Evolutionary conservation across 2,888 invertebrate genomes (phyloP), one percentile per base, ranked within the genome.

Genomic region (Cerastoderma edule): DNA sequence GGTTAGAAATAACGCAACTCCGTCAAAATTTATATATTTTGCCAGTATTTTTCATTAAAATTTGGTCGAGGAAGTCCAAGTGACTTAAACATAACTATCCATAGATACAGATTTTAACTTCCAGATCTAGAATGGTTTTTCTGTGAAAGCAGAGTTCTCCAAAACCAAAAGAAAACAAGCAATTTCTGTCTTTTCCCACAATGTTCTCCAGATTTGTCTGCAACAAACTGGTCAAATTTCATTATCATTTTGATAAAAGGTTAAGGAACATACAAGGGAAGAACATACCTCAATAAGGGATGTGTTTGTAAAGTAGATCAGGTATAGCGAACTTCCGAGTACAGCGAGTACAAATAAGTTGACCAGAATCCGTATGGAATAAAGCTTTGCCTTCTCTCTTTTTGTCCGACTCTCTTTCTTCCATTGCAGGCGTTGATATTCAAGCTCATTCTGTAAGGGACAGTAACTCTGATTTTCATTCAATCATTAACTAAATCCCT

Each of bases 281-380:
- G 24, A 13, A 78, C 83, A 72, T 75, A 91, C 91, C 72, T 83
- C 67, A n/a, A 87, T 33, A 32, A 88, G 80, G 24, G 27, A 27
- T 75, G 71, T 16, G 57, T 85, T 94, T 46, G 93, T 87, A 64
- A 72, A 87, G 85, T 86, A 92, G 67, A 93, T 92, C 66, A 91
- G 87, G 74, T 83, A 88, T 56, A 90, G 85, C 54, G 89, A 83
- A 0, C 94, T 94, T 8, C 94, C 92, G 4, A 97, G 93, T 46
- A 96, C 95, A 0, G 94, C 89, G 0, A 96, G 88, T 0, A 97
- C 96, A 1, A 96, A 88, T 0, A 96, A 76, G 91, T 97, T 96
- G 0, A 97, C 94, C 2, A 96, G 86, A 22, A 95, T 80, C 56
- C 97, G 94, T 75, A 95, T 94, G 10, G 95, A 90, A 88, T 95